Evolutionary conservation across 2,797 vertebrate genomes (phyloP).

Genomic region (Rhincodon typus): DNA sequence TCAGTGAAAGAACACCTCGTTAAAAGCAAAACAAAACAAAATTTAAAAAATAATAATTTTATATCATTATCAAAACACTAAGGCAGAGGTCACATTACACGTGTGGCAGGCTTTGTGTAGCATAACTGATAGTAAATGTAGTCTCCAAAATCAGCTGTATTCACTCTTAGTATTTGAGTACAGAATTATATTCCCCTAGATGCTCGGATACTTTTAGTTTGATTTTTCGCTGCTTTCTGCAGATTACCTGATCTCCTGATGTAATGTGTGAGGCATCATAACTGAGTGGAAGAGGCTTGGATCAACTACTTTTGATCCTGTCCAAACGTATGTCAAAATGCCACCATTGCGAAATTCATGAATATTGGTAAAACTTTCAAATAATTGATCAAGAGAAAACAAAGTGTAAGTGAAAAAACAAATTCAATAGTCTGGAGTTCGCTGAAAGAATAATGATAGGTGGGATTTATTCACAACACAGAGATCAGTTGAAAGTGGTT

Average conservation of each 20-base stretch:
- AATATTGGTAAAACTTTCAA: neutral
- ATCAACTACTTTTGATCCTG: neutral
- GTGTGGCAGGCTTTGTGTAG: neutral
- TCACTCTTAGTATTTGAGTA: too few relatives aligned
- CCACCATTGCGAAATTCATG: neutral
- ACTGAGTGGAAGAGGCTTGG: neutral
- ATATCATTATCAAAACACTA: neutral
- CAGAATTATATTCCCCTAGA: neutral
- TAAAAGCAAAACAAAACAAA: neutral
- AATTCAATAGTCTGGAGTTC: neutral
- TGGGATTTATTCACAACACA: too few relatives aligned
- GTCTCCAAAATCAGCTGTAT: neutral
- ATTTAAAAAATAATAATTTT: neutral
- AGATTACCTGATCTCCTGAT: neutral
- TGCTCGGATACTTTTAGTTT: neutral
- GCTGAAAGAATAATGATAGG: neutral
- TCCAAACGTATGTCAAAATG: neutral
- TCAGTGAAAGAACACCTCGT: too few relatives aligned
- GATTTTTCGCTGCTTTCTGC: neutral
- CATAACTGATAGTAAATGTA: neutral
- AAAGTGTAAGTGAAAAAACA: neutral
- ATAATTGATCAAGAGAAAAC: neutral
- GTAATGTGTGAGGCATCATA: neutral
- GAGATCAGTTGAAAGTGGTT: too few relatives aligned
- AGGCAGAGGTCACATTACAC: neutral